Conservation (phyloP, 2,797 vertebrate species). For the Melanotaenia pygmaea region DNA sequence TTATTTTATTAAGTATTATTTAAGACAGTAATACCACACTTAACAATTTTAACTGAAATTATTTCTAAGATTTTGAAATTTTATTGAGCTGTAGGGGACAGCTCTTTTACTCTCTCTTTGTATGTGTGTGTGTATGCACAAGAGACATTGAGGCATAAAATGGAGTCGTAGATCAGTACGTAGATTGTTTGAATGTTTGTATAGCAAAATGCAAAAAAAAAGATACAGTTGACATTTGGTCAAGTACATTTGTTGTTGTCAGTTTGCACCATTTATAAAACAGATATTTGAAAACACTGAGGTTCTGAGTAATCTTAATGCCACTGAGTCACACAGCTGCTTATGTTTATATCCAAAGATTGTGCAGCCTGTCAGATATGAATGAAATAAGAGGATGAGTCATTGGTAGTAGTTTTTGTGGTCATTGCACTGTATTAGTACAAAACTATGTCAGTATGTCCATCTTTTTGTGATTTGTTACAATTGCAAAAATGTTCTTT, state of each 20-base stretch:
- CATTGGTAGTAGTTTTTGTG: conserved; percentile 1
- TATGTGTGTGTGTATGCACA: not conserved
- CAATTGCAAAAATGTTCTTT: not conserved
- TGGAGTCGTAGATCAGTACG: not conserved
- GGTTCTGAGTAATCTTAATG: not conserved
- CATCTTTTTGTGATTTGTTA: not conserved
- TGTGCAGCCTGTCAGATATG: not conserved
- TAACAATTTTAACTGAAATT: not conserved
- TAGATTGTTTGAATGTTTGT: not conserved
- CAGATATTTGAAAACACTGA: not conserved
- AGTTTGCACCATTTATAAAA: too few relatives aligned
- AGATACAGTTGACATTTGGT: not conserved
- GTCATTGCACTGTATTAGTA: not conserved
- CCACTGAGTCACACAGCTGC: not conserved
- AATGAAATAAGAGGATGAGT: conserved; percentile 15
- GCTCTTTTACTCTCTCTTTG: not conserved
- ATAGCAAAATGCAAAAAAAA: not conserved
- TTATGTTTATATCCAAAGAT: conserved; percentile 5
- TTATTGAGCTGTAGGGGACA: not conserved
- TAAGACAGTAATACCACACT: not conserved
- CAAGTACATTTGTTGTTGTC: not conserved
- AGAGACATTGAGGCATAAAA: not conserved
- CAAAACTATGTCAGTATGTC: not conserved
- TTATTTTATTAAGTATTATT: not conserved
- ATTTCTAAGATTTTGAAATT: not conserved